phyloP scores from a whole-genome alignment of 2,113 vertebrate species.

The Plestiodon gilberti region DNA sequence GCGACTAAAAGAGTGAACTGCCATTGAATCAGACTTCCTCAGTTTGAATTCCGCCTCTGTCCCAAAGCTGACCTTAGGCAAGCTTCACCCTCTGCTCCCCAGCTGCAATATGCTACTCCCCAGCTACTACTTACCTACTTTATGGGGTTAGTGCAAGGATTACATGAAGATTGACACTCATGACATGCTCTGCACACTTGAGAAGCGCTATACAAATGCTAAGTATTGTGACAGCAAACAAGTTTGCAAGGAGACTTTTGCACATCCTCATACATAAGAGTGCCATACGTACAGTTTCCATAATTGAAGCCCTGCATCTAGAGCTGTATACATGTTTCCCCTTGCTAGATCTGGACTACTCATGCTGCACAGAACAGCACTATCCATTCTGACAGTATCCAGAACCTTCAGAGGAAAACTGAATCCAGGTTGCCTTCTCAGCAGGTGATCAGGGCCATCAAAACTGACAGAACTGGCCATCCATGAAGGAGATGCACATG shows the following conservation, averaged over 20 bases:
- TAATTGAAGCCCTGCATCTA: not conserved
- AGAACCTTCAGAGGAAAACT: not conserved
- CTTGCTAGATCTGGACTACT: not conserved
- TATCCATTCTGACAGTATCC: not conserved
- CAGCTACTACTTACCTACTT: too few relatives aligned
- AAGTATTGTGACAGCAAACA: slow-evolving; percentile 21
- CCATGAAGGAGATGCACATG: not conserved
- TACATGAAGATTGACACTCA: too few relatives aligned
- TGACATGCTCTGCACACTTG: too few relatives aligned
- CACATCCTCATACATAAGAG: not conserved
- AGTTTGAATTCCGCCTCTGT: too few relatives aligned
- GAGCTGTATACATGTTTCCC: not conserved
- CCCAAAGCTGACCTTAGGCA: too few relatives aligned
- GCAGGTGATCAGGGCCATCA: too few relatives aligned
- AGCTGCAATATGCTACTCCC: too few relatives aligned
- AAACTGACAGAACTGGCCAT: not conserved
- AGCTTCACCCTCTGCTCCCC: too few relatives aligned
- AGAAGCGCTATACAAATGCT: too few relatives aligned
- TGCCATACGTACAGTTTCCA: not conserved
- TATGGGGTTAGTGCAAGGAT: too few relatives aligned
- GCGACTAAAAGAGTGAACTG: too few relatives aligned
- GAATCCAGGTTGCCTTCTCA: not conserved
- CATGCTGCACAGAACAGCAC: not conserved
- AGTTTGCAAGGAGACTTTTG: slow-evolving; percentile 8
- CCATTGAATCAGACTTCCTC: too few relatives aligned